Evolutionary conservation across 1,140 invertebrate genomes (phyloP), one percentile per base, ranked within the genome.

Genomic region (Leptinotarsa texana): DNA sequence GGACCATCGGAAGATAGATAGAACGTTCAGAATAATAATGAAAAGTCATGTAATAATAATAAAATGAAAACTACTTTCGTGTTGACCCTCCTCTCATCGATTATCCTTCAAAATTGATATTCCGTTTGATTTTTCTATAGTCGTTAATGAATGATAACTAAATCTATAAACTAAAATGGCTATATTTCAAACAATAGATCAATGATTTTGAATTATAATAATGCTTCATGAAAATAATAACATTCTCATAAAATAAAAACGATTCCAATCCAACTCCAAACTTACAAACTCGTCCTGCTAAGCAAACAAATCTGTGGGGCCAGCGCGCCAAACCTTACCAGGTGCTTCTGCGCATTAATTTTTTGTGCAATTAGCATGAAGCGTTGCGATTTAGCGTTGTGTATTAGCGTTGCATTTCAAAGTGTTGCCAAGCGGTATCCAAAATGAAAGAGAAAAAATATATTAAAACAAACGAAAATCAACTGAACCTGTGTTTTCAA

Each of bases 281-380:
- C 80, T 81, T 81, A 81, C 80, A 80, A 78, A 67, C 74, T 66
- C 70, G 51, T 73, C 48, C 74, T 78, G 71, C 66, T 82, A 84
- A 82, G 82, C 83, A 81, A 84, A 83, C 79, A 85, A 81, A 75
- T 85, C 83, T 72, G 82, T 84, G 65, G 83, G 83, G 74, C 83
- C 83, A 68, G 83, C 80, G 18, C 83, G 81, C 83, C 83, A 84
- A 78, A 84, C 80, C 82, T 83, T 84, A 75, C 83, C 83, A 77
- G 83, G 83, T 77, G 81, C 82, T 63, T 80, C 82, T 80, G 80
- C 73, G 66, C 80, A 77, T 74, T 27, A 47, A 75, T 75, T 72
- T 70, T 78, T 75, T 57, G 80, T 81, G 83, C 79, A 80, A 76
- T 78, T 77, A 82, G 79, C 79, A 73, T 77, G 73, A 82, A 81